phyloP scores from a whole-genome alignment of 2,888 invertebrate species.

The Meloe dianella region DNA sequence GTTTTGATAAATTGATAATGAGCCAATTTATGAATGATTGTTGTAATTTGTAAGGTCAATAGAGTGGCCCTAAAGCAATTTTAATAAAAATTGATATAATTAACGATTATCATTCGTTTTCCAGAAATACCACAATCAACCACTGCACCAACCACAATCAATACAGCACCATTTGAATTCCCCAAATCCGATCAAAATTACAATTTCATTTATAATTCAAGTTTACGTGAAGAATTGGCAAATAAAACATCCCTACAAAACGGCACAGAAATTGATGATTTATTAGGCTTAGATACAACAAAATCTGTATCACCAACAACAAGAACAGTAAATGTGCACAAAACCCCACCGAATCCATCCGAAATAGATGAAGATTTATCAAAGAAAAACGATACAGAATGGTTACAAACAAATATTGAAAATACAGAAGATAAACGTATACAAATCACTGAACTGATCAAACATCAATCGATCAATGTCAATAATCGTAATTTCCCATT shows the following conservation, averaged over 20 bases:
- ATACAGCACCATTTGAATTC: background rate
- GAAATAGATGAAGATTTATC: background rate
- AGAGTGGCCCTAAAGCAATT: background rate
- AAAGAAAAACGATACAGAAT: constrained; percentile 5
- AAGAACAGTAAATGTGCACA: background rate
- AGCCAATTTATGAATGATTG: background rate
- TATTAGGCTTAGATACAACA: background rate
- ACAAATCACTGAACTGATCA: constrained; percentile 2
- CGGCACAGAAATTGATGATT: constrained; percentile 15
- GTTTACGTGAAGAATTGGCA: background rate
- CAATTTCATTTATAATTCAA: background rate
- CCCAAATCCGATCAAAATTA: constrained; percentile 10
- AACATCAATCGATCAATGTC: background rate
- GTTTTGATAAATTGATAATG: background rate
- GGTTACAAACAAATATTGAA: background rate
- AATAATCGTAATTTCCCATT: constrained; percentile 24
- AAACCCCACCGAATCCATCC: background rate
- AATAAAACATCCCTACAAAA: background rate
- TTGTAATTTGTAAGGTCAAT: background rate
- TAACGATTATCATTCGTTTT: background rate
- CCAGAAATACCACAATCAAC: background rate
- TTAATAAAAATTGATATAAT: too few species aligned
- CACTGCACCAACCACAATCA: background rate
- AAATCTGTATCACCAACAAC: background rate
- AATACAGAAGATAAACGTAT: constrained; percentile 11